phyloP scores from a whole-genome alignment of 2,113 vertebrate genomes.

The Neogobius melanostomus region DNA sequence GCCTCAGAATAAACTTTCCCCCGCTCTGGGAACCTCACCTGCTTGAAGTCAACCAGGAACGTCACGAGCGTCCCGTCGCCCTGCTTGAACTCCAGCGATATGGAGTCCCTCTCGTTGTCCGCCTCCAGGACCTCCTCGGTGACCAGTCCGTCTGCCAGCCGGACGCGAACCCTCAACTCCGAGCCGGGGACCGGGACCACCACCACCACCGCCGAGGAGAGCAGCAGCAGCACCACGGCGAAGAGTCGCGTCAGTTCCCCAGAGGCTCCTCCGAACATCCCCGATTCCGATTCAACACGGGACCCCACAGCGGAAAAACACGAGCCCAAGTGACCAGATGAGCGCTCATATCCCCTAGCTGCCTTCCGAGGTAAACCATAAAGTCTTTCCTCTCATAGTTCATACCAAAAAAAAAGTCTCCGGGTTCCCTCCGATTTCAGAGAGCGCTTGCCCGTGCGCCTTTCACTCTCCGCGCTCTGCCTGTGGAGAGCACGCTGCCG shows the following conservation, averaged over 20 bases:
- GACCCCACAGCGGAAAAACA: slow-evolving; percentile 47
- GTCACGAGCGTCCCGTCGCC: slow-evolving; percentile 90
- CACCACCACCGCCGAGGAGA: slow-evolving; percentile 4
- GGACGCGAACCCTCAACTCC: slow-evolving; percentile 88
- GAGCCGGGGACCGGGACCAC: slow-evolving; percentile 60
- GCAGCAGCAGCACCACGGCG: slow-evolving; percentile 54
- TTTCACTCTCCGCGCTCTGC: slow-evolving; percentile 1
- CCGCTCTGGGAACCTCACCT: slow-evolving; percentile 75
- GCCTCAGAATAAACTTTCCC: not conserved
- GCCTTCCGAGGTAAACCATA: not conserved
- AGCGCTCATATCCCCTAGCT: slow-evolving; percentile 58
- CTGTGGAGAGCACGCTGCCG: slow-evolving; percentile 48
- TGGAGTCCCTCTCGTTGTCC: slow-evolving; percentile 85
- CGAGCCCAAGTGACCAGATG: slow-evolving; percentile 20
- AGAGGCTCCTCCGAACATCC: slow-evolving; percentile 71
- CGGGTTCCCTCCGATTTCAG: slow-evolving; percentile 33
- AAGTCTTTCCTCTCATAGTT: slow-evolving; percentile 44
- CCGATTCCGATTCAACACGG: slow-evolving; percentile 49
- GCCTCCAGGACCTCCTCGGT: slow-evolving; percentile 91
- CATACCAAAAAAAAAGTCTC: slow-evolving; percentile 26
- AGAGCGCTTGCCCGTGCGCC: slow-evolving; percentile 41
- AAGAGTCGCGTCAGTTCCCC: slow-evolving; percentile 56
- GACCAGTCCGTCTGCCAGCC: slow-evolving; percentile 87
- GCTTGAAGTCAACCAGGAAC: slow-evolving; percentile 89
- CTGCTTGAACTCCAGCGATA: slow-evolving; percentile 88